Percentiles rank a stretch among this genome's conserved stretches.
Conservation (phyloP, 1,140 invertebrate genomes). For the Ostrea denselamellosa region DNA sequence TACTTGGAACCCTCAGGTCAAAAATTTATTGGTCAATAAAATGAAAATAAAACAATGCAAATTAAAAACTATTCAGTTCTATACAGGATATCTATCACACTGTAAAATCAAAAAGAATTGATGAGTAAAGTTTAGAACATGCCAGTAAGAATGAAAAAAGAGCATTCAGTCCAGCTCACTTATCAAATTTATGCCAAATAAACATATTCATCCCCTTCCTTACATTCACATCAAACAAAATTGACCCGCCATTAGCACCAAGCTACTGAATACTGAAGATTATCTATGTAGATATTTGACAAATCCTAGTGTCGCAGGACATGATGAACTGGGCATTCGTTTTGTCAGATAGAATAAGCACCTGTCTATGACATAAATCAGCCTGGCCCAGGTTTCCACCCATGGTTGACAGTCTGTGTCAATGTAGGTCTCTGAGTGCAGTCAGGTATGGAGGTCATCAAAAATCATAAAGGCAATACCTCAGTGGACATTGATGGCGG, state of each 20-base stretch:
- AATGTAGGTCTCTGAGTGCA: constrained; percentile 7
- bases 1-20: too few species aligned
- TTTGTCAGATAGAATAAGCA: background rate
- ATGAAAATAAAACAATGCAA: too few species aligned
- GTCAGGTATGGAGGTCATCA: background rate
- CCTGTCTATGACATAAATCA: constrained; percentile 29
- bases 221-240: constrained; percentile 6
- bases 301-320: background rate
- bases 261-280: constrained; percentile 3
- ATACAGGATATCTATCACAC: too few species aligned
- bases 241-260: constrained; percentile 32
- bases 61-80: too few species aligned
- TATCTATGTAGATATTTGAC: constrained; percentile 34
- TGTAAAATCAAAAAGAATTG: too few species aligned
- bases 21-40: too few species aligned
- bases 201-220: background rate
- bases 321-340: constrained; percentile 12
- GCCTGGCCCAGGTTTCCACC: background rate
- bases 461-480: constrained; percentile 32
- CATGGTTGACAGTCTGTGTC: background rate
- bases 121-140: too few species aligned
- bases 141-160: background rate
- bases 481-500: constrained; percentile 10
- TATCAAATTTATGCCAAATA: constrained; percentile 26
- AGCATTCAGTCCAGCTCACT: background rate